phyloP scores from a whole-genome alignment of 2,888 invertebrate genomes.

The Diaphora mendica region DNA sequence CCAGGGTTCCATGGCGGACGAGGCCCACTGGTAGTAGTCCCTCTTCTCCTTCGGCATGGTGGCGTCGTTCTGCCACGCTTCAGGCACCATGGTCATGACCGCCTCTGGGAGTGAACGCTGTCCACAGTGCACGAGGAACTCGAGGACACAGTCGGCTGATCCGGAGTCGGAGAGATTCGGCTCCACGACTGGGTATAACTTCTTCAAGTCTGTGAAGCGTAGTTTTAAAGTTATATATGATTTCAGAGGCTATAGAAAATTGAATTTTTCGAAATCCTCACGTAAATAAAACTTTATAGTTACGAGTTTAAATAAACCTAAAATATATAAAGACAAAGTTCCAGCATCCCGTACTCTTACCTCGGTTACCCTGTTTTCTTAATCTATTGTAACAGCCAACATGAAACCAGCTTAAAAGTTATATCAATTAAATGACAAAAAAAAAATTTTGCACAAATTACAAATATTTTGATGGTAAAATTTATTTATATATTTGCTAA shows the following conservation, averaged over 20 bases:
- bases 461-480: background rate
- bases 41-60: conserved; percentile 97
- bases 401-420: background rate
- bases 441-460: too few relatives aligned
- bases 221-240: background rate
- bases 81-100: conserved; percentile 99
- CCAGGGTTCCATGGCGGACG: conserved; percentile 99
- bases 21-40: conserved; percentile 99
- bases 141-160: conserved; percentile 98
- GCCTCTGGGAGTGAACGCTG: conserved; percentile 97
- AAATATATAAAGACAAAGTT: background rate
- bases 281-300: background rate
- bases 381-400: background rate
- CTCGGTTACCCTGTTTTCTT: background rate
- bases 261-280: background rate
- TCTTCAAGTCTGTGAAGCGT: conserved; percentile 87
- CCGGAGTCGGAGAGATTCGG: conserved; percentile 99
- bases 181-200: conserved; percentile 98
- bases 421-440: too few relatives aligned
- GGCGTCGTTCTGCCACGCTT: conserved; percentile 98
- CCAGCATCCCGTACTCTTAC: background rate
- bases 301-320: background rate
- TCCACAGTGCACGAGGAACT: conserved; percentile 98
- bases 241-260: background rate
- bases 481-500: too few relatives aligned